Evolutionary conservation across 2,888 invertebrate species (phyloP).

Genomic region (Scaptomyza polygonia): DNA sequence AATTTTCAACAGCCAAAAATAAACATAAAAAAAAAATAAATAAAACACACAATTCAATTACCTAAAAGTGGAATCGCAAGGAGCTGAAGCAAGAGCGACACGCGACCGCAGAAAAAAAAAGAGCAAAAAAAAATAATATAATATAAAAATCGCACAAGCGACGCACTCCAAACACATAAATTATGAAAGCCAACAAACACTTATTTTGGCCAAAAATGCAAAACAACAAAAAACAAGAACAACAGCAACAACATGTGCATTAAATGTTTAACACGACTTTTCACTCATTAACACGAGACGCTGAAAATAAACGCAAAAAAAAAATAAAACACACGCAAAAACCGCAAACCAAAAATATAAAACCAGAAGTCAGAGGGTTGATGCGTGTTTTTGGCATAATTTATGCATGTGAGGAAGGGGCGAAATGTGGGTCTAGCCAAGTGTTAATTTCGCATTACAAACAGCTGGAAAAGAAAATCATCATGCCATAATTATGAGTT

Average conservation of each 20-base stretch:
- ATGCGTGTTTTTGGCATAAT: slow-evolving; percentile 74
- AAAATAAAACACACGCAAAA: slow-evolving; percentile 22
- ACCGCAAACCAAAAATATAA: slow-evolving; percentile 35
- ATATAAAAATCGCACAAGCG: slow-evolving; percentile 19
- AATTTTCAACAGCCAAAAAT: slow-evolving; percentile 44
- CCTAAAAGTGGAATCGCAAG: slow-evolving; percentile 23
- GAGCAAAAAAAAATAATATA: slow-evolving; percentile 2
- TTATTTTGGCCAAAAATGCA: slow-evolving; percentile 31
- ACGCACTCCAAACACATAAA: slow-evolving; percentile 62
- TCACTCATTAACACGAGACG: slow-evolving; percentile 69
- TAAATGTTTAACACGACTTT: slow-evolving; percentile 78
- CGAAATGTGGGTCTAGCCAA: slow-evolving; percentile 51
- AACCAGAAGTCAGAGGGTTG: slow-evolving; percentile 57
- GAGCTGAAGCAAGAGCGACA: slow-evolving; percentile 42
- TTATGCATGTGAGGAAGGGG: slow-evolving; percentile 58
- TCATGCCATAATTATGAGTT: slow-evolving; percentile 6
- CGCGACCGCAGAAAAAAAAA: slow-evolving; percentile 59
- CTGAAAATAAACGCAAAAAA: slow-evolving; percentile 17
- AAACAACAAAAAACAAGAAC: neutral
- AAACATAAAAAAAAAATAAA: slow-evolving; percentile 14
- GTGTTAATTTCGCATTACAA: slow-evolving; percentile 69
- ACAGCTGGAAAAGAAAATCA: slow-evolving; percentile 17
- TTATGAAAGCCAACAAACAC: slow-evolving; percentile 49
- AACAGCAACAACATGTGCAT: slow-evolving; percentile 60
- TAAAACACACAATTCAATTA: slow-evolving; percentile 63